Base-by-base conservation (phyloP, 2,113 vertebrate species). In the Lynx canadensis region DNA sequence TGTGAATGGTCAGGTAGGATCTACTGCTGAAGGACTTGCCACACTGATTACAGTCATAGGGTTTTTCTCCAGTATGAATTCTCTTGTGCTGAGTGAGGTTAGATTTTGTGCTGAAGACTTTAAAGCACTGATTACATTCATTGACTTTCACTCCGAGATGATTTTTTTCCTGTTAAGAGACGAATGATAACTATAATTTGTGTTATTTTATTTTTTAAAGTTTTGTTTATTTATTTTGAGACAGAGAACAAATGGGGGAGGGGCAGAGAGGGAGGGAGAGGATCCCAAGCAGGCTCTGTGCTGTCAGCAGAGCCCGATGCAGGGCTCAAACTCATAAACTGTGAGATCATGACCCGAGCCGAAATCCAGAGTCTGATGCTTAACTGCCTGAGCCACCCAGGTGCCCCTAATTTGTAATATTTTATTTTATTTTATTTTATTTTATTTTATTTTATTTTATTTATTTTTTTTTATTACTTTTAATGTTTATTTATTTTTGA, bases 41-140 rank as follows among this genome's bases (percentile, higher is more conserved):
- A 81, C 98, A 99, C 1, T 98, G 95, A 36, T 38, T 89, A 38
- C 98, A 99, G 7, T 85, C 92, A 80, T 98, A 98, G 65, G 98
- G 97, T 57, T 98, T 98, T 87, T 98, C 98, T 65, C 98, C 97
- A 8, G 98, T 95, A 81, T 98, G 98, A 36, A 93, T 98, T 85
- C 98, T 95, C 71, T 98, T 90, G 91, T 98, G 98, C 63, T 97
- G 96, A 50, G 95, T 98, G 31, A 98, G 98, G 29, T 98, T 96
- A 23, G 97, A 98, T 45, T 97, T 97, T 31, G 94, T 97, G 78
- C 96, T 95, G 91, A 98, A 98, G 31, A 97, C 74, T 81, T 98
- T 98, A 84, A 96, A 97, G 94, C 97, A 98, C 31, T 98, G 97
- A 66, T 76, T 94, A 63, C 98, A 98, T 90, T 91, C 96, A 66